A percentile compares a stretch with the other conserved stretches of the same genome.
phyloP scores from a whole-genome alignment of 2,113 vertebrate genomes.

The Labeo catla region DNA sequence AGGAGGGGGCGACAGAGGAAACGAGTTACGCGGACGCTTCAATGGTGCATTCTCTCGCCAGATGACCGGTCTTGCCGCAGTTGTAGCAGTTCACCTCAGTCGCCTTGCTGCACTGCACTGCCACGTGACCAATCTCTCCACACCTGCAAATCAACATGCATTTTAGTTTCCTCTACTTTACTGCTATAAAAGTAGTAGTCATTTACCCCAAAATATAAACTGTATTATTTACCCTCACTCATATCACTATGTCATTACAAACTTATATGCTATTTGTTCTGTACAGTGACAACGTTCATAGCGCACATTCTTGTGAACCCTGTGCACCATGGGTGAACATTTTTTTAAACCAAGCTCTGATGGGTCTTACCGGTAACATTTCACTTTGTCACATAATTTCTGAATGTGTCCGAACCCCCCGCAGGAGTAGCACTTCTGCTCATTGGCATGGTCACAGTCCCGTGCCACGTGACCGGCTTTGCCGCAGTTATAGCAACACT shows the following conservation, averaged over 20 bases:
- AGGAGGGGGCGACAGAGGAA: slow-evolving; percentile 91
- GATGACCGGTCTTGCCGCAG: slow-evolving; percentile 97
- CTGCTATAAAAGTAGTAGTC: too few species aligned
- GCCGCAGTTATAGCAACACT: slow-evolving; percentile 97
- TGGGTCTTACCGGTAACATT: slow-evolving; percentile 91
- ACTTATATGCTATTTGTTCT: not conserved
- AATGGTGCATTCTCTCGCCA: slow-evolving; percentile 98
- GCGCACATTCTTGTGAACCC: too few species aligned
- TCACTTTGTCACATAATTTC: slow-evolving; percentile 98
- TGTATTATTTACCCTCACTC: not conserved
- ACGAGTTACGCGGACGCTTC: slow-evolving; percentile 95
- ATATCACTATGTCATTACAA: not conserved
- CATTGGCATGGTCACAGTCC: slow-evolving; percentile 94
- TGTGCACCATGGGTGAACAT: not conserved
- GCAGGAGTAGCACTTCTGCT: slow-evolving; percentile 99
- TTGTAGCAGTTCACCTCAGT: slow-evolving; percentile 99
- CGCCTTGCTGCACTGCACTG: slow-evolving; percentile 98
- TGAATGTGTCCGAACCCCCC: slow-evolving; percentile 98
- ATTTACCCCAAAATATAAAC: too few species aligned
- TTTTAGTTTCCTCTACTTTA: not conserved
- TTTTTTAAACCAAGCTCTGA: not conserved
- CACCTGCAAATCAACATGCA: slow-evolving; percentile 78
- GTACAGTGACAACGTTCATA: too few species aligned
- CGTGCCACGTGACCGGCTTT: slow-evolving; percentile 97
- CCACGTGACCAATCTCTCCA: slow-evolving; percentile 97